phyloP scores from a whole-genome alignment of 2,888 invertebrate species.

The Apoda limacodes region DNA sequence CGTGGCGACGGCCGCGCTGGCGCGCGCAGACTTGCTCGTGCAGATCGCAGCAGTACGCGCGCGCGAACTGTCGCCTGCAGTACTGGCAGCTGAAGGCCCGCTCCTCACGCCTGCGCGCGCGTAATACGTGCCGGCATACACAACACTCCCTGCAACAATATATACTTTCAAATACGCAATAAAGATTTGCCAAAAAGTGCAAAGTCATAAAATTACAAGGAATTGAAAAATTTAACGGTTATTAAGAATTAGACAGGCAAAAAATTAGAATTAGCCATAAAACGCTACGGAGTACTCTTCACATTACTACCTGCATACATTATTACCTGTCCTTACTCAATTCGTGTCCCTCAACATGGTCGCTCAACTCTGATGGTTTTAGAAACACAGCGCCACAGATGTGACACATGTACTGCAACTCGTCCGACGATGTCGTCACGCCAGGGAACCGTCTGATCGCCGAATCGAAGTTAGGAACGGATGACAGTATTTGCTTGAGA shows the following conservation, averaged over 20 bases:
- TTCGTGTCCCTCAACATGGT: constrained; percentile 42
- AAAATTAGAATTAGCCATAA: constrained; percentile 8
- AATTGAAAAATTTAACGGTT: too few species aligned
- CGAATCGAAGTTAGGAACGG: constrained; percentile 35
- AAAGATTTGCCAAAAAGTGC: too few species aligned
- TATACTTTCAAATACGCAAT: too few species aligned
- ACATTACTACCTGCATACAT: constrained; percentile 8
- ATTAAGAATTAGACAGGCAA: too few species aligned
- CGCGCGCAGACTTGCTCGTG: constrained; percentile 42
- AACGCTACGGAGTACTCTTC: constrained; percentile 5
- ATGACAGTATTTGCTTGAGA: constrained; percentile 37
- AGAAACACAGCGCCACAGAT: constrained; percentile 43
- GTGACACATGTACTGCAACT: constrained; percentile 36
- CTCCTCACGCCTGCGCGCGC: constrained; percentile 18
- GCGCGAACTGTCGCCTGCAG: constrained; percentile 45
- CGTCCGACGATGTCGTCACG: constrained; percentile 10
- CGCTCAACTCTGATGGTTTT: constrained; percentile 36
- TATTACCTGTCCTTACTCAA: constrained; percentile 37
- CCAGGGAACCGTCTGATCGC: constrained; percentile 27
- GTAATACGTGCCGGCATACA: constrained; percentile 41
- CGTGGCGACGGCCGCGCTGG: constrained; percentile 24
- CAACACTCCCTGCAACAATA: constrained; percentile 52
- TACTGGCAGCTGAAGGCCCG: constrained; percentile 37
- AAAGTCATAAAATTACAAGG: too few species aligned
- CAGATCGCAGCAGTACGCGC: constrained; percentile 53